phyloP scores from a whole-genome alignment of 2,888 invertebrate species.

The Muscina levida region DNA sequence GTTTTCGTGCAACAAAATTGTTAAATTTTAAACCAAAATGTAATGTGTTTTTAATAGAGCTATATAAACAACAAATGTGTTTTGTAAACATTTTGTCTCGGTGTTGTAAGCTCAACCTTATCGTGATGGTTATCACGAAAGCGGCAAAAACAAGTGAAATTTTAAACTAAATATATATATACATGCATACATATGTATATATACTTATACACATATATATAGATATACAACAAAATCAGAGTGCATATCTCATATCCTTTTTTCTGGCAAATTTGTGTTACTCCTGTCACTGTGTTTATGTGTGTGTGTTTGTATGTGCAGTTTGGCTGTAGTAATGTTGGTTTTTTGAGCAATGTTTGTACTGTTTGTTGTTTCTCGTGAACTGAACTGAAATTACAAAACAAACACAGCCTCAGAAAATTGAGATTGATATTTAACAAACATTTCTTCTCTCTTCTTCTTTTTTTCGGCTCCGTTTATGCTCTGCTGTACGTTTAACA shows the following conservation, averaged over 20 bases:
- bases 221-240: constrained; percentile 17
- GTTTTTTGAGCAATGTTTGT: constrained; percentile 51
- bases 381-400: constrained; percentile 71
- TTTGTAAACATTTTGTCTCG: background rate
- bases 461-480: constrained; percentile 59
- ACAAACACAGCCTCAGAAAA: constrained; percentile 52
- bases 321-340: constrained; percentile 58
- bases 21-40: constrained; percentile 9
- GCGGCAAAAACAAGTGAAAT: constrained; percentile 29
- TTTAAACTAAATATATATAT: constrained; percentile 5
- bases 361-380: constrained; percentile 57
- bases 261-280: constrained; percentile 9
- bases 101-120: constrained; percentile 11
- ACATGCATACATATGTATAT: background rate
- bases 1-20: constrained; percentile 4
- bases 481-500: constrained; percentile 60
- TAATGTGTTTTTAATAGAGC: constrained; percentile 22
- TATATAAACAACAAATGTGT: constrained; percentile 2
- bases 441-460: constrained; percentile 58
- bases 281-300: background rate
- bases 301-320: constrained; percentile 26
- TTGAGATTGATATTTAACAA: constrained; percentile 64
- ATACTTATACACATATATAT: background rate
- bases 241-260: constrained; percentile 4
- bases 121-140: constrained; percentile 21